Conservation (phyloP, 1,140 invertebrate genomes). For the Lithobius niger region DNA sequence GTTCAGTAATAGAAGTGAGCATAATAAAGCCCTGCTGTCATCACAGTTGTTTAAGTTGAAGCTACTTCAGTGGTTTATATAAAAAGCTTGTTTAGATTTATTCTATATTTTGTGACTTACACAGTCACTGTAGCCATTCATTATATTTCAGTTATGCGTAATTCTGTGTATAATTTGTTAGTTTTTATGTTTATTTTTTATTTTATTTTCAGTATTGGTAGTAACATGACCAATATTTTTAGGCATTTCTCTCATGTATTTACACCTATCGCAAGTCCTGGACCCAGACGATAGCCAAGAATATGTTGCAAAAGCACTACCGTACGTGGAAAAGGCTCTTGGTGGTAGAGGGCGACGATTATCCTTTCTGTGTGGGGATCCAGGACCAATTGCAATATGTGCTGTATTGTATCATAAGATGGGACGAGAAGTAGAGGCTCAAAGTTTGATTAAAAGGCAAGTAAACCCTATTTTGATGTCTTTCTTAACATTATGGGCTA, state of each 20-base stretch:
- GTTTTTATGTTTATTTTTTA: too few species aligned
- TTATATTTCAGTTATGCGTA: too few species aligned
- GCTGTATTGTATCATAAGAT: conserved; percentile 45
- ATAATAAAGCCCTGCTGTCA: too few species aligned
- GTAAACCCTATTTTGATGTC: not conserved
- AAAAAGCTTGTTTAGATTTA: too few species aligned
- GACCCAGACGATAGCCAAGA: conserved; percentile 15
- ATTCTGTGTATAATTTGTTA: too few species aligned
- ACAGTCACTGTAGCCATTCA: too few species aligned
- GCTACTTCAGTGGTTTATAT: too few species aligned
- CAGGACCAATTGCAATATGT: conserved; percentile 54
- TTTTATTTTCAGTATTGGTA: too few species aligned
- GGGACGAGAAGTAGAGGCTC: conserved; percentile 19
- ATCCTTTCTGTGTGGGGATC: conserved; percentile 62
- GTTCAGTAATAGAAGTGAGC: too few species aligned
- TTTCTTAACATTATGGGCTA: conserved; percentile 1
- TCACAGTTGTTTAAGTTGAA: too few species aligned
- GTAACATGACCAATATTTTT: too few species aligned
- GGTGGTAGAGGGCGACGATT: conserved; percentile 35
- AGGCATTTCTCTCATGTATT: conserved; percentile 40
- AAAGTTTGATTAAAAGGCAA: conserved; percentile 28
- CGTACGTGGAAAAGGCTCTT: conserved; percentile 34
- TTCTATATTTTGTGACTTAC: too few species aligned
- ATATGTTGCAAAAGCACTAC: conserved; percentile 34
- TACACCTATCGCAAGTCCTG: conserved; percentile 32